Percentiles rank a stretch among this genome's conserved stretches.
Evolutionary conservation across 2,113 vertebrate genomes (phyloP).

Genomic region (Spea bombifrons): DNA sequence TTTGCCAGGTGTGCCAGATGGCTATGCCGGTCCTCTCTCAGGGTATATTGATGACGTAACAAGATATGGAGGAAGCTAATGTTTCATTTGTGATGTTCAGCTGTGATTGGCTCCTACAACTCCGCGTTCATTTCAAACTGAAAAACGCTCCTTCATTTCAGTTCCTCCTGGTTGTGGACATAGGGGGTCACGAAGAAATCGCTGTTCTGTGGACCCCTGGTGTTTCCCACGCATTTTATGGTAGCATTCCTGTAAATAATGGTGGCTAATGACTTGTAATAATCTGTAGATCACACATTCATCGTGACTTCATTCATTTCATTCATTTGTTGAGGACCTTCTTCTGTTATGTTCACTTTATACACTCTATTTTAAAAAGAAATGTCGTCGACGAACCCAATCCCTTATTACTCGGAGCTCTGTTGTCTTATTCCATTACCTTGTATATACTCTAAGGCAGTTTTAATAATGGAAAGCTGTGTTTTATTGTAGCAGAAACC

Average conservation of each 20-base stretch:
- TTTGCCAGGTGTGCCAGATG: too few species aligned
- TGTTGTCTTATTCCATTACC: slow-evolving; percentile 6
- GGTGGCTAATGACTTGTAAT: background rate
- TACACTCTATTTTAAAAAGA: background rate
- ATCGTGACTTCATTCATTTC: background rate
- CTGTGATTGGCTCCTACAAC: too few species aligned
- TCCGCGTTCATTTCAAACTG: slow-evolving; percentile 51
- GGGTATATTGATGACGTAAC: too few species aligned
- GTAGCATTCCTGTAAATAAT: slow-evolving; percentile 24
- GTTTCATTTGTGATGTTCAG: too few species aligned
- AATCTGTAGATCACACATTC: background rate
- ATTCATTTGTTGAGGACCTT: background rate
- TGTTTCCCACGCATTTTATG: background rate
- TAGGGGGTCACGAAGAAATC: background rate
- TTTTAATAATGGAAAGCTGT: slow-evolving; percentile 14
- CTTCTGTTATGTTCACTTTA: background rate
- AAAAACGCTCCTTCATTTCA: slow-evolving; percentile 22
- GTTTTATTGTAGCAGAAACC: slow-evolving; percentile 35
- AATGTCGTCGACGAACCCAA: background rate
- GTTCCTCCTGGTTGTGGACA: background rate
- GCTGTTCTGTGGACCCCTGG: background rate
- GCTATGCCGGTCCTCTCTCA: too few species aligned
- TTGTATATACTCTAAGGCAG: background rate
- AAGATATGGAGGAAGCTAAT: background rate
- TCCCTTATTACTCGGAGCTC: background rate